Evolutionary conservation across 2,888 invertebrate species (phyloP).

Genomic region (Argynnis bischoffii): DNA sequence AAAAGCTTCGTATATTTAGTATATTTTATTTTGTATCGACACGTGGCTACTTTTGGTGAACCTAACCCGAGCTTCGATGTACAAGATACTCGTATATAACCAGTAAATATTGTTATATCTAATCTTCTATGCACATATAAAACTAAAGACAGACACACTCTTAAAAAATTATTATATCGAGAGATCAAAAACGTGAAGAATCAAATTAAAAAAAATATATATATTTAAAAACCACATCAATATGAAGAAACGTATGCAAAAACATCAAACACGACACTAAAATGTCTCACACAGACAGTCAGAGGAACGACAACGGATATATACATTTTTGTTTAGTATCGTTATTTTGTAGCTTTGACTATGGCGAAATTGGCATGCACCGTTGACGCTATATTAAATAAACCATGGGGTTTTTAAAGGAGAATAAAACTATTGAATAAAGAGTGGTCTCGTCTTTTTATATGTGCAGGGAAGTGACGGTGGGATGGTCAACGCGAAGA

Average conservation of each 20-base stretch:
- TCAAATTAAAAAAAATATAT: slow-evolving; percentile 37
- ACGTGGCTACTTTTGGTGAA: slow-evolving; percentile 41
- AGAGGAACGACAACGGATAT: slow-evolving; percentile 32
- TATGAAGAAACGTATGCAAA: slow-evolving; percentile 10
- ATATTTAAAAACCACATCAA: slow-evolving; percentile 35
- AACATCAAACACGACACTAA: slow-evolving; percentile 31
- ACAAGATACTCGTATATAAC: slow-evolving; percentile 48
- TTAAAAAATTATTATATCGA: slow-evolving; percentile 49
- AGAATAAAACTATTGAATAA: slow-evolving; percentile 54
- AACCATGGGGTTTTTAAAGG: slow-evolving; percentile 48
- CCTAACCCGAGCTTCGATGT: slow-evolving; percentile 54
- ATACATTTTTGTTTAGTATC: slow-evolving; percentile 53
- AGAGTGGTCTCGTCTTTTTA: slow-evolving; percentile 82
- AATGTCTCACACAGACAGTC: slow-evolving; percentile 45
- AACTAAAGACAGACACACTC: slow-evolving; percentile 81
- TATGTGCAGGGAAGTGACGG: slow-evolving; percentile 77
- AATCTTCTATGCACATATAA: slow-evolving; percentile 81
- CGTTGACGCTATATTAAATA: slow-evolving; percentile 67
- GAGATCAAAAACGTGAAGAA: slow-evolving; percentile 46
- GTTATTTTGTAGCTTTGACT: slow-evolving; percentile 68
- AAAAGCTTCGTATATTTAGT: not conserved
- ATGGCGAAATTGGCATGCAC: slow-evolving; percentile 76
- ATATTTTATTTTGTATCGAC: not conserved
- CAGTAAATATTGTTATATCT: slow-evolving; percentile 51
- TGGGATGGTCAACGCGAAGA: slow-evolving; percentile 49